phyloP scores from a whole-genome alignment of 1,140 invertebrate genomes.

The Druon quercuslanigerum region DNA sequence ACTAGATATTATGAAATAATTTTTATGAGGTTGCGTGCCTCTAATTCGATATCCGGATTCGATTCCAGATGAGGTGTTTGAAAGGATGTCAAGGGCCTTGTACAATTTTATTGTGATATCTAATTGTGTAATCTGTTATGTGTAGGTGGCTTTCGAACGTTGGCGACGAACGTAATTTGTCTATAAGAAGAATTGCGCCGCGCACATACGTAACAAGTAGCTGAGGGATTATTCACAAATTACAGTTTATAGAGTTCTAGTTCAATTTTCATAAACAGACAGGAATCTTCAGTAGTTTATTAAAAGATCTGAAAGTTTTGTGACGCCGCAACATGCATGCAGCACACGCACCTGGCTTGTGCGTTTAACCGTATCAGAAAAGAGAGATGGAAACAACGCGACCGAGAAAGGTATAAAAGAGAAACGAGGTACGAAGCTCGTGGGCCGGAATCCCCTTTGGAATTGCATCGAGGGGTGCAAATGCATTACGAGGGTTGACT shows the following conservation, averaged over 20 bases:
- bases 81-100: conserved; percentile 25
- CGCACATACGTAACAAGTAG: too few species aligned
- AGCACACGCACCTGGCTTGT: conserved; percentile 53
- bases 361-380: conserved; percentile 38
- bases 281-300: conserved; percentile 60
- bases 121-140: conserved; percentile 25
- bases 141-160: conserved; percentile 3
- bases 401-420: conserved; percentile 18
- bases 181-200: too few species aligned
- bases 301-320: conserved; percentile 47
- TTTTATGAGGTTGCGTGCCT: background rate
- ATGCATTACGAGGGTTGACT: conserved; percentile 34
- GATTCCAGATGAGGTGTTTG: conserved; percentile 11
- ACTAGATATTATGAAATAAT: too few species aligned
- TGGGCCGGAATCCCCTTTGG: conserved; percentile 15
- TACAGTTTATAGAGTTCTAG: too few species aligned
- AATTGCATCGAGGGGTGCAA: conserved; percentile 22
- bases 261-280: too few species aligned
- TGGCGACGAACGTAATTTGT: background rate
- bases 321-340: conserved; percentile 40
- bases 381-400: conserved; percentile 5
- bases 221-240: too few species aligned
- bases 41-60: conserved; percentile 8
- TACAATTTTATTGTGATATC: conserved; percentile 3
- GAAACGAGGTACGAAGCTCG: background rate